Percentiles rank a stretch among this genome's conserved stretches.
These are phyloP conservation scores for Leucophenga maculata DNA, from an alignment of 2,888 invertebrate genomes.

Conservation along the genomic window DNA sequence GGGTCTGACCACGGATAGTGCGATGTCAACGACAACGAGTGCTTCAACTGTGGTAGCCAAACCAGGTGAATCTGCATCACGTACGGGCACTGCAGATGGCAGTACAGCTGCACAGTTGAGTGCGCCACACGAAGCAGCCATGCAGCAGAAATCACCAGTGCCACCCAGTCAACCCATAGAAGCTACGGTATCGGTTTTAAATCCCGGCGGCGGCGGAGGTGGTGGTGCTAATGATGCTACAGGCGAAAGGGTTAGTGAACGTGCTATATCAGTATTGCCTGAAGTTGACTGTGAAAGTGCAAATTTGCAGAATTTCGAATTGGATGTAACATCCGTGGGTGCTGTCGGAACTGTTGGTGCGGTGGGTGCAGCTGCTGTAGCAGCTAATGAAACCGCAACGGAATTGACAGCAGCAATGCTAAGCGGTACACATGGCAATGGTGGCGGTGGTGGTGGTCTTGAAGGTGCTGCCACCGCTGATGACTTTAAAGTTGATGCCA, in stretches of 20 bases:
- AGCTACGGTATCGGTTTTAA: slow-evolving; percentile 69
- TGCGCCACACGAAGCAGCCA: slow-evolving; percentile 30
- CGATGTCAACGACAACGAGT: slow-evolving; percentile 60
- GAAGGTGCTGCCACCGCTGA: slow-evolving; percentile 36
- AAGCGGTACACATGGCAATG: too few species aligned
- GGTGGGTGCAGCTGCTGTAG: slow-evolving; percentile 25
- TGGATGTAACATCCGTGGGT: slow-evolving; percentile 34
- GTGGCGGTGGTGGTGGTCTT: slow-evolving; percentile 28
- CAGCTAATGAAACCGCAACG: slow-evolving; percentile 26
- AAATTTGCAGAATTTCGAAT: slow-evolving; percentile 70
- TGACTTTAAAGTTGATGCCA: slow-evolving; percentile 59
- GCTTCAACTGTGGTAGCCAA: slow-evolving; percentile 57
- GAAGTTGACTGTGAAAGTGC: slow-evolving; percentile 78
- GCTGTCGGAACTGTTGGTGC: slow-evolving; percentile 20
- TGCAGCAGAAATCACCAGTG: slow-evolving; percentile 60
- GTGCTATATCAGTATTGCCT: slow-evolving; percentile 75
- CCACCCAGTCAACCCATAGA: slow-evolving; percentile 70
- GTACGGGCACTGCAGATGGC: slow-evolving; percentile 59
- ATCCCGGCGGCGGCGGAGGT: slow-evolving; percentile 39
- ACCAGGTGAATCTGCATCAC: slow-evolving; percentile 51
- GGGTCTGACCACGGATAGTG: slow-evolving; percentile 52
- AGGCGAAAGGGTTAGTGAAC: slow-evolving; percentile 71
- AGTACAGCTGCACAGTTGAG: slow-evolving; percentile 43
- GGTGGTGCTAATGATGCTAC: slow-evolving; percentile 46
- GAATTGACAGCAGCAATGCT: slow-evolving; percentile 13